These are phyloP conservation scores for Habrosyne pyritoides DNA, from an alignment of 2,888 invertebrate genomes.

Conservation along the genomic window DNA sequence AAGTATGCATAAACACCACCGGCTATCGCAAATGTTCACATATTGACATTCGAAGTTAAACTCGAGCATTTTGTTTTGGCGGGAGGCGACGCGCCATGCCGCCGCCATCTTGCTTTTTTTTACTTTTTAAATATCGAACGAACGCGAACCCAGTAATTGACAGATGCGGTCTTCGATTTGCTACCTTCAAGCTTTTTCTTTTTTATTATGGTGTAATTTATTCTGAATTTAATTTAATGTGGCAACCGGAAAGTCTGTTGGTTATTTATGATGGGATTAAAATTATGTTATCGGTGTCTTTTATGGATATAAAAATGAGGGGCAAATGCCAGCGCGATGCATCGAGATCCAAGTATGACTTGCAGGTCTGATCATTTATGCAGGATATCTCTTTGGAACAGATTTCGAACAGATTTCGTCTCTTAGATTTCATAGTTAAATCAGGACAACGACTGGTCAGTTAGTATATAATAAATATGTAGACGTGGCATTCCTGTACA, in stretches of 20 bases:
- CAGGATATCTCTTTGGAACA: no score
- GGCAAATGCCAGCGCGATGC: neutral
- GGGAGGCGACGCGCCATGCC: slow-evolving; percentile 5
- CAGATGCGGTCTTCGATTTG: slow-evolving; percentile 53
- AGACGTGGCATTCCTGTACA: no score
- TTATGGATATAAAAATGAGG: neutral
- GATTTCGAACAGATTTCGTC: no score
- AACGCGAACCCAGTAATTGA: slow-evolving; percentile 49
- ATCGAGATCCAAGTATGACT: neutral
- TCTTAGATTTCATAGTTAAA: no score
- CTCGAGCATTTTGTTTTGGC: slow-evolving; percentile 6
- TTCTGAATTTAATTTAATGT: slow-evolving; percentile 48
- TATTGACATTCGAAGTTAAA: neutral
- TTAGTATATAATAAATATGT: no score
- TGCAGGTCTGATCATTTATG: no score
- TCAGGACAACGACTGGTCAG: no score
- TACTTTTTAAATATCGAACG: slow-evolving; percentile 36
- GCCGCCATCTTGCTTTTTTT: slow-evolving; percentile 25
- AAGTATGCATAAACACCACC: neutral
- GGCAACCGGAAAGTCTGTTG: slow-evolving; percentile 48
- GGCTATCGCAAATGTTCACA: neutral
- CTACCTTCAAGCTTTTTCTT: slow-evolving; percentile 43
- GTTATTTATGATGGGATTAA: slow-evolving; percentile 40
- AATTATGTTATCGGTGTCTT: slow-evolving; percentile 8
- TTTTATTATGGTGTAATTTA: slow-evolving; percentile 34